Evolutionary conservation across 2,113 vertebrate genomes (phyloP).

Genomic region (Charina bottae): DNA sequence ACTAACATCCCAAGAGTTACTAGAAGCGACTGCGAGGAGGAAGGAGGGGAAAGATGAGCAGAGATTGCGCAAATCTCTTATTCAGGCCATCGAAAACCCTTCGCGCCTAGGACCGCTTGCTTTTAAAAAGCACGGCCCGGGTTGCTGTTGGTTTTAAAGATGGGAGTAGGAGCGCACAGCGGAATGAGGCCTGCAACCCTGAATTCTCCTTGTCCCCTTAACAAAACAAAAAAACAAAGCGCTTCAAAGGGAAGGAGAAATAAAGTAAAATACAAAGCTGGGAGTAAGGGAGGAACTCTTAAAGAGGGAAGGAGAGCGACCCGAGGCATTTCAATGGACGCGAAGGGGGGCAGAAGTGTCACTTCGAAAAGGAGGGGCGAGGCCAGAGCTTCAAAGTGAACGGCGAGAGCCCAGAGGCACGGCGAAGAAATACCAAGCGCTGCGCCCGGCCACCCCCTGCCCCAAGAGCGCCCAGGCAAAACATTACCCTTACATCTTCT

Average conservation of each 20-base stretch:
- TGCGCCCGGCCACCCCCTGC: neutral
- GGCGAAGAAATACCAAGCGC: neutral
- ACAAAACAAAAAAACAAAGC: neutral
- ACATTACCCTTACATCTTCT: slow-evolving; percentile 78
- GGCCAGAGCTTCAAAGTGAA: neutral
- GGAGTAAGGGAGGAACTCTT: neutral
- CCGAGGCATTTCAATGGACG: neutral
- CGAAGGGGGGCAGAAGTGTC: neutral
- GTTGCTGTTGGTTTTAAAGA: neutral
- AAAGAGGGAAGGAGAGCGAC: neutral
- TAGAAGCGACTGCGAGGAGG: neutral
- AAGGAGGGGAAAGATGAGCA: neutral
- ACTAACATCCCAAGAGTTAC: neutral
- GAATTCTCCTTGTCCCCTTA: neutral
- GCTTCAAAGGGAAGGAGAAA: neutral
- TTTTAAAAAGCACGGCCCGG: neutral
- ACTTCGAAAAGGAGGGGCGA: neutral
- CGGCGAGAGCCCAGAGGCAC: neutral
- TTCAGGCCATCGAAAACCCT: slow-evolving; percentile 5
- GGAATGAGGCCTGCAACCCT: neutral
- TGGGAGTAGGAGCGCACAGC: neutral
- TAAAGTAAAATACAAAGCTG: neutral
- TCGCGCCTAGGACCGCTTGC: neutral
- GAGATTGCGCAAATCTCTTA: neutral
- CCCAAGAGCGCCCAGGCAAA: neutral